Percentiles rank a stretch among this genome's conserved stretches.
Conservation (phyloP, 2,113 vertebrate genomes). For the Pangasianodon hypophthalmus region DNA sequence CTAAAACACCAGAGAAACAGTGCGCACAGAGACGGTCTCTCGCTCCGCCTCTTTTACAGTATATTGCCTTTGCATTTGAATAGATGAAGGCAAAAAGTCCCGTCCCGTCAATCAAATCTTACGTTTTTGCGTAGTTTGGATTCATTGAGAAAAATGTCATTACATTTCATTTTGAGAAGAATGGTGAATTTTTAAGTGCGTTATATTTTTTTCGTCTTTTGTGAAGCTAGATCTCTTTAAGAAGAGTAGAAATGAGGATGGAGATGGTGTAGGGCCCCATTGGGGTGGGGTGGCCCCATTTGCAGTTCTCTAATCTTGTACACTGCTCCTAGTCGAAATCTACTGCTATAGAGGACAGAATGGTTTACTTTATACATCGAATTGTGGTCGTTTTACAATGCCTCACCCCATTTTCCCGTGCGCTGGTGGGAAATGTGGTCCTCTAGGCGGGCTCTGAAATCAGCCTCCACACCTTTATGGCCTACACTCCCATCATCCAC, state of each 20-base stretch:
- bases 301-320: neutral
- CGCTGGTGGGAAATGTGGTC: constrained; percentile 81
- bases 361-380: neutral
- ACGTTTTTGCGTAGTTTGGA: neutral
- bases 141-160: neutral
- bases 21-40: neutral
- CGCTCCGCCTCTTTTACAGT: neutral
- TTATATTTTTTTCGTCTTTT: neutral
- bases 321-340: neutral
- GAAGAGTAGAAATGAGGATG: neutral
- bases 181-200: neutral
- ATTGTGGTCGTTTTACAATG: neutral
- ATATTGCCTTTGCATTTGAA: neutral
- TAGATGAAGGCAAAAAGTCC: neutral
- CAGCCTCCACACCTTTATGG: constrained; percentile 73
- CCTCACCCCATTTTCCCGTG: constrained; percentile 81
- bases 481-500: constrained; percentile 84
- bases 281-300: neutral
- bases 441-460: constrained; percentile 81
- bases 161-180: neutral
- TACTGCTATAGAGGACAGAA: neutral
- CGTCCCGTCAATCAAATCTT: neutral
- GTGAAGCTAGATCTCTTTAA: neutral
- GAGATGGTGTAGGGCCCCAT: neutral
- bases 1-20: neutral